Evolutionary conservation across 2,888 invertebrate species (phyloP).

Genomic region (Neocrepidodera transversa): DNA sequence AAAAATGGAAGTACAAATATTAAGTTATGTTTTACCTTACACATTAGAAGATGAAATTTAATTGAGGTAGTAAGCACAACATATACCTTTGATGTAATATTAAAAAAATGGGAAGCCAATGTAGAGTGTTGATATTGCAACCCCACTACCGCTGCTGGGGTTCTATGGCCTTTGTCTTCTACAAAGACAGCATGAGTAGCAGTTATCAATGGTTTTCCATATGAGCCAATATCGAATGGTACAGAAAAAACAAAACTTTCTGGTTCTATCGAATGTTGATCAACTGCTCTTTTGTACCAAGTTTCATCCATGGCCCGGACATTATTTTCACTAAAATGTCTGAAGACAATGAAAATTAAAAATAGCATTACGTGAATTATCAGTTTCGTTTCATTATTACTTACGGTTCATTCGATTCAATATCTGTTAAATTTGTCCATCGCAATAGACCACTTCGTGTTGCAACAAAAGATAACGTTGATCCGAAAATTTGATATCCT

Average conservation of each 20-base stretch:
- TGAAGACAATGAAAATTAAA: constrained; percentile 53
- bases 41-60: too few species aligned
- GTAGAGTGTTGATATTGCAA: constrained; percentile 86
- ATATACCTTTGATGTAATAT: constrained; percentile 85
- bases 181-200: constrained; percentile 93
- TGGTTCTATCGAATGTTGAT: constrained; percentile 84
- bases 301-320: constrained; percentile 84
- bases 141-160: constrained; percentile 92
- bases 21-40: not conserved
- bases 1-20: constrained; percentile 51
- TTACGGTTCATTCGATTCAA: constrained; percentile 70
- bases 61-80: too few species aligned
- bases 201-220: constrained; percentile 73
- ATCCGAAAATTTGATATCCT: constrained; percentile 87
- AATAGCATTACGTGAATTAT: not conserved
- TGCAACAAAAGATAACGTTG: constrained; percentile 85
- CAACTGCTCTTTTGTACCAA: constrained; percentile 91
- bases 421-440: constrained; percentile 72
- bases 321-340: constrained; percentile 83
- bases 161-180: constrained; percentile 81
- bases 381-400: too few species aligned
- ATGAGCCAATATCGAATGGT: constrained; percentile 72
- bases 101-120: constrained; percentile 79
- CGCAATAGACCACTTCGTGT: constrained; percentile 88
- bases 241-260: constrained; percentile 92